Percentiles rank a stretch among this genome's conserved stretches.
Evolutionary conservation across 2,888 invertebrate species (phyloP).

Genomic region (Brachypterus glaber): DNA sequence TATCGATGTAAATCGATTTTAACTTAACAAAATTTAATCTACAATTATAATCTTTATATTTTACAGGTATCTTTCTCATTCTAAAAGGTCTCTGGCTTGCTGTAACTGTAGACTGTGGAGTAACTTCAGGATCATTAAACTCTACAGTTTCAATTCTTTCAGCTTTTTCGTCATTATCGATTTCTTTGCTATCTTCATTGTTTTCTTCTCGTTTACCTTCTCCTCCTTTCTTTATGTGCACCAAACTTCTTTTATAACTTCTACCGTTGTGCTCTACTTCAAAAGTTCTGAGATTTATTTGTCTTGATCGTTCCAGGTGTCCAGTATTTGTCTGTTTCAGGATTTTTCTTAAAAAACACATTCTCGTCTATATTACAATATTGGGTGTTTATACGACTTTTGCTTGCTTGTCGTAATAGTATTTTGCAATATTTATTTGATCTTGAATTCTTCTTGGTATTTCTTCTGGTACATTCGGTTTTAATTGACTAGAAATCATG

Average conservation of each 20-base stretch:
- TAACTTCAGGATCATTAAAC: neutral
- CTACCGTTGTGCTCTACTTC: neutral
- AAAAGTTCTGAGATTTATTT: neutral
- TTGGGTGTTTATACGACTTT: neutral
- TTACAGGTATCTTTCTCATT: neutral
- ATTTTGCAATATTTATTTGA: conserved; percentile 3
- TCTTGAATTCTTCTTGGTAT: neutral
- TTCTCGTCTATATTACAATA: neutral
- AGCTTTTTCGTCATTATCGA: too few species aligned
- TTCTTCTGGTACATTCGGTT: neutral
- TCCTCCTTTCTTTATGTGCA: neutral
- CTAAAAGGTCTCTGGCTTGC: neutral
- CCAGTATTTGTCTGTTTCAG: neutral
- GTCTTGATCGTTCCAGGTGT: neutral
- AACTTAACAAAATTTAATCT: too few species aligned
- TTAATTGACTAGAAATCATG: neutral
- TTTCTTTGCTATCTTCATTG: neutral
- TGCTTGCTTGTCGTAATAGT: conserved; percentile 3
- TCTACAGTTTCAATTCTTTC: neutral
- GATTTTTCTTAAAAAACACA: neutral
- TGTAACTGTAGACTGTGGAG: neutral
- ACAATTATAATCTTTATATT: neutral
- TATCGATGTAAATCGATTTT: too few species aligned
- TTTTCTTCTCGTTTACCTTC: too few species aligned
- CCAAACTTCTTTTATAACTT: neutral